Percentiles rank a stretch among this genome's conserved stretches.
phyloP scores from a whole-genome alignment of 2,797 vertebrate species.

The Halcyon badia region DNA sequence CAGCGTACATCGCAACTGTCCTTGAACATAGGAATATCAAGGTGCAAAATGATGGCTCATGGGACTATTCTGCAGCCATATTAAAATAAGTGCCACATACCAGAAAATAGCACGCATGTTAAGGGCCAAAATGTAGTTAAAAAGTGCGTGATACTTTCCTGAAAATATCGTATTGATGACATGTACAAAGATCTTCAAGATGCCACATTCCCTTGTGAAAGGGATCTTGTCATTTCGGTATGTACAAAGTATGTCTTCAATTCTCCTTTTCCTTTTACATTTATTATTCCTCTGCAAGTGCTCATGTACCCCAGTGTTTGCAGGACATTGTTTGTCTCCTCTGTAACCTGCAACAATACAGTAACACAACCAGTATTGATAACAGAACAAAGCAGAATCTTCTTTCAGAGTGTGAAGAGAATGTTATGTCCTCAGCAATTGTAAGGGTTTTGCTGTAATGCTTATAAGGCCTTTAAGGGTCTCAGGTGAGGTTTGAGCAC shows the following conservation, averaged over 20 bases:
- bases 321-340: conserved; percentile 91
- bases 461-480: not conserved
- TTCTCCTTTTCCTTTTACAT: conserved; percentile 97
- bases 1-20: conserved; percentile 35
- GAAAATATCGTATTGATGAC: conserved; percentile 54
- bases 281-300: conserved; percentile 95
- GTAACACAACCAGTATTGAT: not conserved
- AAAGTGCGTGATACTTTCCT: conserved; percentile 71
- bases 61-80: conserved; percentile 75
- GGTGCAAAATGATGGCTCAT: conserved; percentile 71
- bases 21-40: conserved; percentile 68
- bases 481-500: not conserved
- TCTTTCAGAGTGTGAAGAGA: not conserved
- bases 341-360: conserved; percentile 88
- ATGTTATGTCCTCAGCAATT: not conserved
- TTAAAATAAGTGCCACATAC: conserved; percentile 75
- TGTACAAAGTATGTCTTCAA: conserved; percentile 96
- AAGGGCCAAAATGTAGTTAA: conserved; percentile 69
- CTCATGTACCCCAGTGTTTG: conserved; percentile 92
- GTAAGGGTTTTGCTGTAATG: not conserved
- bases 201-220: conserved; percentile 94
- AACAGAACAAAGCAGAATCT: not conserved
- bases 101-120: conserved; percentile 74
- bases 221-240: conserved; percentile 95
- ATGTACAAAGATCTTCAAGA: conserved; percentile 82